A percentile compares a stretch with the other conserved stretches of the same genome.
Evolutionary conservation across 1,140 invertebrate genomes (phyloP).

Genomic region (Drosophila lini): DNA sequence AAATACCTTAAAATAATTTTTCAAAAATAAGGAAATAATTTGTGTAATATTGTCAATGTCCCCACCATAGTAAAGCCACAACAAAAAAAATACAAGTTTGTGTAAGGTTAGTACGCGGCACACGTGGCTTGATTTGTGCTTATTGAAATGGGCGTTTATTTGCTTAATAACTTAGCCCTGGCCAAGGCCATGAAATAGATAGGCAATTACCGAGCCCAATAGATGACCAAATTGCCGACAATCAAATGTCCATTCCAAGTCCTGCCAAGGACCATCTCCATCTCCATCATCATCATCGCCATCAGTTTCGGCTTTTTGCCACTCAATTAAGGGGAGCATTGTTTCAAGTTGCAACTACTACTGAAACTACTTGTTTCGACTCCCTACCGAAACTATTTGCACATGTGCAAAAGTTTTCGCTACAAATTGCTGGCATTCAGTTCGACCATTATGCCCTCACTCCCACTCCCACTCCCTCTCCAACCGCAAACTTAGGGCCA

Average conservation of each 20-base stretch:
- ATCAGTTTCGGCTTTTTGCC: constrained; percentile 28
- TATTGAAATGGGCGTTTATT: constrained; percentile 35
- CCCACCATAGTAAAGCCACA: not conserved
- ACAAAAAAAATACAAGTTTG: not conserved
- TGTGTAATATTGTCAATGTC: not conserved
- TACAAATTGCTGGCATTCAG: constrained; percentile 61
- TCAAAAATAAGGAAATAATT: not conserved
- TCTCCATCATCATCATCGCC: constrained; percentile 1
- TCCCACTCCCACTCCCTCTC: not conserved
- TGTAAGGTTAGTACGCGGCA: constrained; percentile 7
- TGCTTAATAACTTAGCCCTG: constrained; percentile 32
- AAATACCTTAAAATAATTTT: too few relatives aligned
- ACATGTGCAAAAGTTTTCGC: constrained; percentile 38
- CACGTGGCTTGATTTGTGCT: constrained; percentile 38
- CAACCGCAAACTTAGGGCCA: constrained; percentile 16
- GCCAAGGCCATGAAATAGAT: constrained; percentile 25
- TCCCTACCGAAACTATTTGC: constrained; percentile 37
- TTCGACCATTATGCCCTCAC: constrained; percentile 11
- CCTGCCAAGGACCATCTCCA: not conserved
- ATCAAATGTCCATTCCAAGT: constrained; percentile 20
- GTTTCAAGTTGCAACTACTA: constrained; percentile 37
- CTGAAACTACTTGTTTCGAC: constrained; percentile 6
- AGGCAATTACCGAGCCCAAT: constrained; percentile 48
- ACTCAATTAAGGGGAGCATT: constrained; percentile 57
- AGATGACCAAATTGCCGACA: constrained; percentile 12